Percentiles rank a stretch among this genome's conserved stretches.
phyloP scores from a whole-genome alignment of 2,113 vertebrate genomes.

The Zonotrichia leucophrys region DNA sequence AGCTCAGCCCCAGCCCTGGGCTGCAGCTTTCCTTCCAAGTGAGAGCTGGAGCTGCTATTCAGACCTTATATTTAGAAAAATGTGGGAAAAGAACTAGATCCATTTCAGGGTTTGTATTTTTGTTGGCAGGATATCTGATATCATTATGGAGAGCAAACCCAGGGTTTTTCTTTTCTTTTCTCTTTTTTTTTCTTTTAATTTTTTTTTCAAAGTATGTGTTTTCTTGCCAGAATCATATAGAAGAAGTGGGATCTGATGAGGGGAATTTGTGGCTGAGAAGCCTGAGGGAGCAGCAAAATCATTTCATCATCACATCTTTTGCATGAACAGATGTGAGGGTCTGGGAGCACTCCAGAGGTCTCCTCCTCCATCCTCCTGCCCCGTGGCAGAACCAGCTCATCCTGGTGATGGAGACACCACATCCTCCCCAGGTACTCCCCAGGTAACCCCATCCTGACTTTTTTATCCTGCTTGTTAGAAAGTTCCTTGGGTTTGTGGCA shows the following conservation, averaged over 20 bases:
- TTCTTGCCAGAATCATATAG: conserved; percentile 51
- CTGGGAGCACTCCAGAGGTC: background rate
- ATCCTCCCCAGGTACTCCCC: background rate
- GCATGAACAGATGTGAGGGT: conserved; percentile 33
- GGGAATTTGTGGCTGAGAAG: conserved; percentile 62
- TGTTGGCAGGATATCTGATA: conserved; percentile 67
- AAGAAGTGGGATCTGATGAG: conserved; percentile 26
- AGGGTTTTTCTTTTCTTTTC: background rate
- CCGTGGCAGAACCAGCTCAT: background rate
- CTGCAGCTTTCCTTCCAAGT: conserved; percentile 19
- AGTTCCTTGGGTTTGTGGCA: background rate
- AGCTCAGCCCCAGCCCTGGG: background rate
- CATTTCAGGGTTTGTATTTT: conserved; percentile 67
- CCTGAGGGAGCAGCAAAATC: conserved; percentile 59
- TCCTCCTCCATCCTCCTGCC: background rate
- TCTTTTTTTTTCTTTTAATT: background rate
- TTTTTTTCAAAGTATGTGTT: conserved; percentile 52
- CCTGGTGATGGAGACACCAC: background rate
- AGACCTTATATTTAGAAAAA: conserved; percentile 69
- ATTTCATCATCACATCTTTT: conserved; percentile 64
- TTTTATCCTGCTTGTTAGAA: background rate
- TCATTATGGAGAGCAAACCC: conserved; percentile 67
- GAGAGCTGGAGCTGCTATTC: conserved; percentile 32
- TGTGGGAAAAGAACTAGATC: conserved; percentile 66
- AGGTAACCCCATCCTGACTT: background rate